These are phyloP conservation scores for Barypeithes pellucidus DNA, from an alignment of 2,888 invertebrate species.

Conservation along the genomic window DNA sequence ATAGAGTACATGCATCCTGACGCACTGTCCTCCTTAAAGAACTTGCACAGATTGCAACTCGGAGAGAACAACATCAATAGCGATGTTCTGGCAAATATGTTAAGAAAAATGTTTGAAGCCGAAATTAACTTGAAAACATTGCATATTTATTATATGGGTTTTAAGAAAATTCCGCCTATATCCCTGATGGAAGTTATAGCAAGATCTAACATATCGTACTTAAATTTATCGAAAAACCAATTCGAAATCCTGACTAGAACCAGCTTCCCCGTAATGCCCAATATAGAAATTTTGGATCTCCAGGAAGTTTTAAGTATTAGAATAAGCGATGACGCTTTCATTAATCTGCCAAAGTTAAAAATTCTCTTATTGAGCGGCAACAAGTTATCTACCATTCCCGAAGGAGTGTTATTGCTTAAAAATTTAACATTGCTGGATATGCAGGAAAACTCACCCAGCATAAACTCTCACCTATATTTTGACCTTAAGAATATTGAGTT, in stretches of 20 bases:
- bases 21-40: slow-evolving; percentile 71
- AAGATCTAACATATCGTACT: slow-evolving; percentile 71
- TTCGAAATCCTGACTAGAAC: slow-evolving; percentile 73
- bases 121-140: slow-evolving; percentile 71
- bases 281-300: slow-evolving; percentile 74
- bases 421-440: slow-evolving; percentile 72
- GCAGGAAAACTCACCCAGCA: slow-evolving; percentile 72
- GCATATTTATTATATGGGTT: slow-evolving; percentile 74
- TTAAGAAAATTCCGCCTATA: slow-evolving; percentile 72
- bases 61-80: slow-evolving; percentile 74
- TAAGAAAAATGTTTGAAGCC: slow-evolving; percentile 66
- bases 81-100: slow-evolving; percentile 69
- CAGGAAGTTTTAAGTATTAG: slow-evolving; percentile 72
- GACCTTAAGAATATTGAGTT: slow-evolving; percentile 73
- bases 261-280: slow-evolving; percentile 74
- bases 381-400: slow-evolving; percentile 73
- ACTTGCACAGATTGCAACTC: slow-evolving; percentile 71
- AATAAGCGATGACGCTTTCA: slow-evolving; percentile 72
- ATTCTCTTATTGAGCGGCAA: slow-evolving; percentile 73
- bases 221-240: slow-evolving; percentile 74
- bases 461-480: slow-evolving; percentile 70
- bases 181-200: slow-evolving; percentile 72
- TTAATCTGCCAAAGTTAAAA: slow-evolving; percentile 73
- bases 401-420: slow-evolving; percentile 71
- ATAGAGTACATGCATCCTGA: slow-evolving; percentile 73